Conservation (phyloP, 1,140 invertebrate genomes). For the Drosophila sp. region DNA sequence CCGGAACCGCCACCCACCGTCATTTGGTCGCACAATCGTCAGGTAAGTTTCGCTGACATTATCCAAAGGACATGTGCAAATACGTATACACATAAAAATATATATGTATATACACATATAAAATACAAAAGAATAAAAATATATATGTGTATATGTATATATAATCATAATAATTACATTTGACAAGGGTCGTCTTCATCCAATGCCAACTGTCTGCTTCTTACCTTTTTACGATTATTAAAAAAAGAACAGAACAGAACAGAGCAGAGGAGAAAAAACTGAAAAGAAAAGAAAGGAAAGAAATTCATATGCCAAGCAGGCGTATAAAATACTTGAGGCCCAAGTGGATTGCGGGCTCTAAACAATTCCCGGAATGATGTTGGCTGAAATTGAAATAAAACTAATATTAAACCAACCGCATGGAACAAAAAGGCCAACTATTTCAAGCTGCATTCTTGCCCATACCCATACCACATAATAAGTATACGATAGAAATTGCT, state of each 20-base stretch:
- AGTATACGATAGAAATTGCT: no score
- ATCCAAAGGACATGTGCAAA: constrained; percentile 22
- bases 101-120: not conserved
- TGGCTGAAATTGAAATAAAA: constrained; percentile 1
- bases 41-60: constrained; percentile 84
- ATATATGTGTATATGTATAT: not conserved
- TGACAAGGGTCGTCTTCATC: constrained; percentile 51
- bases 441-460: not conserved
- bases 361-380: not conserved
- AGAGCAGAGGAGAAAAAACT: not conserved
- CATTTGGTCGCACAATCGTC: constrained; percentile 91
- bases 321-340: not conserved
- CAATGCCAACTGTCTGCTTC: constrained; percentile 5
- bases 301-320: not conserved
- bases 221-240: constrained; percentile 38
- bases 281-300: not conserved
- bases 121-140: not conserved
- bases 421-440: not conserved
- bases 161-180: constrained; percentile 49
- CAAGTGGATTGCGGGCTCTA: not conserved
- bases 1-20: constrained; percentile 92
- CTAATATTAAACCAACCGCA: not conserved
- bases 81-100: not conserved
- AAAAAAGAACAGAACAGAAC: not conserved
- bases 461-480: no score